Percentiles rank a stretch among this genome's conserved stretches.
phyloP scores from a whole-genome alignment of 2,888 invertebrate genomes.

The Hyposoter dolosus region DNA sequence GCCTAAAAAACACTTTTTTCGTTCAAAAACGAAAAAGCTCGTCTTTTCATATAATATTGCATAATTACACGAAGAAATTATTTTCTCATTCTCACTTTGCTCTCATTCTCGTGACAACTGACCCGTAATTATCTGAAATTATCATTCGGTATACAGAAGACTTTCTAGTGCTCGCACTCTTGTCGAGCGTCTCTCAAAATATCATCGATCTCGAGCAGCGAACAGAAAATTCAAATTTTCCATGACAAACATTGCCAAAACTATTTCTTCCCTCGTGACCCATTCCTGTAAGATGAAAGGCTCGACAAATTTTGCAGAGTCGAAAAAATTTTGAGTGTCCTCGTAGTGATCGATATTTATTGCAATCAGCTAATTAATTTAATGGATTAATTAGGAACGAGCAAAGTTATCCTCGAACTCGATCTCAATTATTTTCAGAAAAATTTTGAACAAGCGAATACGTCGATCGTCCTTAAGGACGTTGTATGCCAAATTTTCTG shows the following conservation, averaged over 20 bases:
- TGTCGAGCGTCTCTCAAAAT: slow-evolving; percentile 49
- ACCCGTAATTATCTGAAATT: slow-evolving; percentile 53
- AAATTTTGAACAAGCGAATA: background rate
- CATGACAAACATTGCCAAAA: slow-evolving; percentile 15
- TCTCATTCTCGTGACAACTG: slow-evolving; percentile 21
- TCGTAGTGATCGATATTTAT: too few species aligned
- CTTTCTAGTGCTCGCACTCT: background rate
- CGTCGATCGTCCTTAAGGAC: too few species aligned
- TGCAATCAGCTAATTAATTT: too few species aligned
- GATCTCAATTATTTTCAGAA: background rate
- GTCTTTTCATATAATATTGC: slow-evolving; percentile 36
- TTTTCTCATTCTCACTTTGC: slow-evolving; percentile 32
- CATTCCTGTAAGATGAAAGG: background rate
- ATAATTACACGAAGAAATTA: slow-evolving; percentile 44
- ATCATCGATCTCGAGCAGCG: slow-evolving; percentile 30
- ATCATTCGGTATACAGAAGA: slow-evolving; percentile 31
- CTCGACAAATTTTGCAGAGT: too few species aligned
- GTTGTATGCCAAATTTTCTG: too few species aligned
- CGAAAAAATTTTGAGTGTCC: too few species aligned
- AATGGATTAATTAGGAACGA: too few species aligned
- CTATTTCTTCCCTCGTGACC: slow-evolving; percentile 1
- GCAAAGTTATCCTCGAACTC: too few species aligned
- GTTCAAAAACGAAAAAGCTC: background rate
- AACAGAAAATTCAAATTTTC: slow-evolving; percentile 58
- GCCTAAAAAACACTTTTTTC: too few species aligned